Evolutionary conservation across 2,797 vertebrate species (phyloP), one percentile per base, ranked within the genome.

Genomic region (Tachyglossus aculeatus): DNA sequence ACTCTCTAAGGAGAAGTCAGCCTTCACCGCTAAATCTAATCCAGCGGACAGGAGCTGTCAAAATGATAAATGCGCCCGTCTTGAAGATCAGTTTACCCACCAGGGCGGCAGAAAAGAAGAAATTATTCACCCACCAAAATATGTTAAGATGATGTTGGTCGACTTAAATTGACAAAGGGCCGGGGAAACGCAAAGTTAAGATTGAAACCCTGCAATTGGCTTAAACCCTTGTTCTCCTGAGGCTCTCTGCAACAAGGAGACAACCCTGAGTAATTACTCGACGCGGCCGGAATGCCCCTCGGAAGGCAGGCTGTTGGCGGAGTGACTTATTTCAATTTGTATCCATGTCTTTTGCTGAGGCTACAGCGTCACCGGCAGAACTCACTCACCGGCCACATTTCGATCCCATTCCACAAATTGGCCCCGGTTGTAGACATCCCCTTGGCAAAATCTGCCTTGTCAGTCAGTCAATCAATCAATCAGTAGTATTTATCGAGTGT

Each of bases 1-100:
- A n/a, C 57, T 81, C 66, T 82, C 82, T 22, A 57, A 78, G 60
- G 79, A 75, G 72, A 74, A 71, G 25, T 72, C 62, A 11, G 34
- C 69, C 60, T 85, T 68, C 67, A 68, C 74, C 69, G 65, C 60
- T 54, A 78, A 87, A 88, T 87, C 58, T 68, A 74, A 87, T 86
- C 74, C 77, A 60, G 68, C 50, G 68, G 68, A 56, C 61, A 60
- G 74, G 58, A 71, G 73, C 78, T 88, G 85, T 88, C 88, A 82
- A 67, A 62, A 69, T 86, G 80, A 88, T 80, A 77, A 86, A 88
- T 86, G 79, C 80, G 57, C 67, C 52, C 48, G 48, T 69, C 57
- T 82, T 67, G 84, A 83, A 83, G 83, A 82, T 74, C 39, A 6
- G 72, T 78, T 79, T 86, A 83, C 74, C 61, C 75, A 82, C 22